These are phyloP conservation scores for Mythimna impura DNA, from an alignment of 2,888 invertebrate genomes.

Conservation along the genomic window DNA sequence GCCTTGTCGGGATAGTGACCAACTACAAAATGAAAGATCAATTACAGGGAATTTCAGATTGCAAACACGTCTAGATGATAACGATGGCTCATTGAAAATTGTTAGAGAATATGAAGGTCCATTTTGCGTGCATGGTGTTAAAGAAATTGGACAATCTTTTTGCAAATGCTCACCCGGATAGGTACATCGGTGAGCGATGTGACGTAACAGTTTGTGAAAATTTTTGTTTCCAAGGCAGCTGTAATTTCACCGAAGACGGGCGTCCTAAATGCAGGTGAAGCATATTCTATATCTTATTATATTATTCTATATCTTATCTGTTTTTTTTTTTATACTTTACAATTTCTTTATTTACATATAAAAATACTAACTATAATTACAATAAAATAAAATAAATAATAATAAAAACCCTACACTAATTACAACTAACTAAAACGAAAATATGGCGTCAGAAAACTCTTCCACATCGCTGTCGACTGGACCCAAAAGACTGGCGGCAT, in stretches of 20 bases:
- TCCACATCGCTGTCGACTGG: no score
- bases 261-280: slow-evolving; percentile 1
- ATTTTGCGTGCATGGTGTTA: background rate
- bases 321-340: no score
- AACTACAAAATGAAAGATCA: slow-evolving; percentile 1
- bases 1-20: background rate
- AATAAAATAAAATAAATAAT: no score
- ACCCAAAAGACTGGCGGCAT: no score
- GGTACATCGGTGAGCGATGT: background rate
- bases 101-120: background rate
- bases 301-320: no score
- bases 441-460: no score
- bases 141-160: background rate
- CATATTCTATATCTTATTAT: background rate
- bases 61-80: background rate
- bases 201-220: background rate
- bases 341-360: no score
- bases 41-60: background rate
- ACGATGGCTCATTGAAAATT: background rate
- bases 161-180: background rate
- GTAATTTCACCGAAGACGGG: background rate
- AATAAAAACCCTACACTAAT: no score
- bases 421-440: no score
- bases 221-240: background rate
- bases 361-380: no score